These are phyloP conservation scores for Argyrosomus regius DNA, from an alignment of 2,797 vertebrate species.

Conservation along the genomic window DNA sequence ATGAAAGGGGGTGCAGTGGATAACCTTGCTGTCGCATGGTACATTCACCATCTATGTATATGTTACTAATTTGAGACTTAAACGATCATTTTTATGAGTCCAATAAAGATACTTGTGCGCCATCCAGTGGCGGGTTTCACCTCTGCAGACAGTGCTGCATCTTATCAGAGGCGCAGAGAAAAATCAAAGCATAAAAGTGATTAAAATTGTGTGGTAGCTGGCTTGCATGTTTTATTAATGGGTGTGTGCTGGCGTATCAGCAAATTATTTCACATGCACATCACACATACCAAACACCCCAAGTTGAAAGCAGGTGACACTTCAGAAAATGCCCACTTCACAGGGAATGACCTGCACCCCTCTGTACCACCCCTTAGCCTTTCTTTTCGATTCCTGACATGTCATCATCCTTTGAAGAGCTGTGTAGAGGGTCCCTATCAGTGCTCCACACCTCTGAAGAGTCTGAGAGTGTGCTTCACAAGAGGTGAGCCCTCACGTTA, in stretches of 20 bases:
- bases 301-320: constrained; percentile 30
- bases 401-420: constrained; percentile 68
- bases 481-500: constrained; percentile 69
- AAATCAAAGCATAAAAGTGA: constrained; percentile 10
- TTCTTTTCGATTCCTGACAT: constrained; percentile 67
- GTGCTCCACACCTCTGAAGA: constrained; percentile 59
- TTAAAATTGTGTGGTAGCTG: constrained; percentile 10
- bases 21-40: constrained; percentile 59
- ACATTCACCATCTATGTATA: constrained; percentile 69
- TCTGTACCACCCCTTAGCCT: constrained; percentile 51
- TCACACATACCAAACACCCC: constrained; percentile 26
- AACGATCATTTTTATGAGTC: constrained; percentile 31
- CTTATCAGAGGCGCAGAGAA: background rate
- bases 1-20: constrained; percentile 46
- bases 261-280: constrained; percentile 14
- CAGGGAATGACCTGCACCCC: constrained; percentile 44
- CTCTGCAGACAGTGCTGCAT: constrained; percentile 24
- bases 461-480: constrained; percentile 63
- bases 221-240: background rate
- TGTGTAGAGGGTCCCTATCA: constrained; percentile 65
- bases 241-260: background rate
- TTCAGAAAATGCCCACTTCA: constrained; percentile 63
- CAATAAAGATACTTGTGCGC: constrained; percentile 82
- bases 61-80: constrained; percentile 72
- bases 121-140: constrained; percentile 80